phyloP scores from a whole-genome alignment of 2,888 invertebrate species.

The Caradrina clavipalpis region DNA sequence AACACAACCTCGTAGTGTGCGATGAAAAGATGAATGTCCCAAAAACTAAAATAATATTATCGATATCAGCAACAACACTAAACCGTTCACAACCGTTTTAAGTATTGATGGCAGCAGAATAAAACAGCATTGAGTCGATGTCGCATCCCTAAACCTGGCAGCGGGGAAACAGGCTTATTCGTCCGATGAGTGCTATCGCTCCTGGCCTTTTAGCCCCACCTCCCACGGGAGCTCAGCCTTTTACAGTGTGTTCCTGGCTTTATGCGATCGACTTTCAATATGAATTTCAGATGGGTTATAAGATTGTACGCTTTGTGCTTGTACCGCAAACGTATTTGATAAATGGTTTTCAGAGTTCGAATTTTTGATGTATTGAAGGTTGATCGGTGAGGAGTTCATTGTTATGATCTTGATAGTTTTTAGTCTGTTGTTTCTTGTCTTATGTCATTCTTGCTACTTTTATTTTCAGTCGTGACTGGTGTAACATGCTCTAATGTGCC shows the following conservation, averaged over 20 bases:
- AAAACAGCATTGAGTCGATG: slow-evolving; percentile 89
- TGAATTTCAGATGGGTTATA: slow-evolving; percentile 89
- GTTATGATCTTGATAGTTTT: slow-evolving; percentile 29
- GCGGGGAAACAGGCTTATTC: slow-evolving; percentile 91
- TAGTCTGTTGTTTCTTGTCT: neutral
- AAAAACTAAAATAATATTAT: slow-evolving; percentile 43
- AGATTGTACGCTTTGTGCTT: slow-evolving; percentile 83
- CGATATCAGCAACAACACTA: slow-evolving; percentile 72
- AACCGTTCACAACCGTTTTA: slow-evolving; percentile 86
- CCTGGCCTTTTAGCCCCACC: slow-evolving; percentile 84
- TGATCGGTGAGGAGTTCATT: slow-evolving; percentile 22
- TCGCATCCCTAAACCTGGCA: slow-evolving; percentile 88
- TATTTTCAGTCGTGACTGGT: neutral
- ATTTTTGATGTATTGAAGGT: slow-evolving; percentile 62
- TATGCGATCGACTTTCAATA: slow-evolving; percentile 88
- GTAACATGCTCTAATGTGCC: neutral
- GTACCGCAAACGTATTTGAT: slow-evolving; percentile 81
- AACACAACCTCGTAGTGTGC: too few relatives aligned
- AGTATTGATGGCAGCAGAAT: slow-evolving; percentile 90
- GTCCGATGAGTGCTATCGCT: slow-evolving; percentile 87
- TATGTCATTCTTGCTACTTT: too few relatives aligned
- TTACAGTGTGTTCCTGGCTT: slow-evolving; percentile 87
- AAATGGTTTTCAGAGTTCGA: slow-evolving; percentile 78
- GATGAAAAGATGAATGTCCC: neutral
- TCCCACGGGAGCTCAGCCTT: slow-evolving; percentile 87